These are phyloP conservation scores for Polydesmus complanatus DNA, from an alignment of 2,888 invertebrate genomes.

Conservation along the genomic window DNA sequence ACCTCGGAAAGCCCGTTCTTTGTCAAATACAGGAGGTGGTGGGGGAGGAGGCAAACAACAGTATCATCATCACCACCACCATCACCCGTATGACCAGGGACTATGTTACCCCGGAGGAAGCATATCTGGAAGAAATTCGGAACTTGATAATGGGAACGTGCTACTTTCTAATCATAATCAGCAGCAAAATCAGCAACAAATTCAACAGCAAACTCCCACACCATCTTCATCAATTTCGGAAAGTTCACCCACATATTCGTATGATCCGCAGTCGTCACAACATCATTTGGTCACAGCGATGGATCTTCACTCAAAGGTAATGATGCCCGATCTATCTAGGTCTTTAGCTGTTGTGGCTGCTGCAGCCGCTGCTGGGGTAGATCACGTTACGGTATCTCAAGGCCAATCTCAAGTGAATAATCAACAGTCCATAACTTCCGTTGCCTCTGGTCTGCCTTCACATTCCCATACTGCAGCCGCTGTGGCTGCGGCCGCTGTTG, in stretches of 20 bases:
- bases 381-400: neutral
- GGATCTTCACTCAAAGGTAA: constrained; percentile 15
- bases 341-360: constrained; percentile 12
- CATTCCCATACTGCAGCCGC: constrained; percentile 12
- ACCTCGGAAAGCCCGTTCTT: constrained; percentile 22
- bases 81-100: constrained; percentile 9
- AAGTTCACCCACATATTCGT: constrained; percentile 10
- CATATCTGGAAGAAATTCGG: constrained; percentile 5
- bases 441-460: constrained; percentile 2
- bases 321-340: constrained; percentile 10
- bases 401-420: constrained; percentile 1
- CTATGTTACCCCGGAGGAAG: constrained; percentile 8
- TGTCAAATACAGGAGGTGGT: constrained; percentile 2
- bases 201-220: constrained; percentile 11
- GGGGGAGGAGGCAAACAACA: constrained; percentile 14
- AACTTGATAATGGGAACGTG: constrained; percentile 15
- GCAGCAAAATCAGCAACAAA: constrained; percentile 3
- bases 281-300: constrained; percentile 13
- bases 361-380: constrained; percentile 8
- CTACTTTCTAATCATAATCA: constrained; percentile 9
- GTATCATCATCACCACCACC: constrained; percentile 14
- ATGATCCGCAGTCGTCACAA: constrained; percentile 7
- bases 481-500: constrained; percentile 9
- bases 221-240: constrained; percentile 15
- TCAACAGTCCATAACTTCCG: constrained; percentile 7